These are phyloP conservation scores for Dallia pectoralis DNA, from an alignment of 2,797 vertebrate species.

Conservation along the genomic window DNA sequence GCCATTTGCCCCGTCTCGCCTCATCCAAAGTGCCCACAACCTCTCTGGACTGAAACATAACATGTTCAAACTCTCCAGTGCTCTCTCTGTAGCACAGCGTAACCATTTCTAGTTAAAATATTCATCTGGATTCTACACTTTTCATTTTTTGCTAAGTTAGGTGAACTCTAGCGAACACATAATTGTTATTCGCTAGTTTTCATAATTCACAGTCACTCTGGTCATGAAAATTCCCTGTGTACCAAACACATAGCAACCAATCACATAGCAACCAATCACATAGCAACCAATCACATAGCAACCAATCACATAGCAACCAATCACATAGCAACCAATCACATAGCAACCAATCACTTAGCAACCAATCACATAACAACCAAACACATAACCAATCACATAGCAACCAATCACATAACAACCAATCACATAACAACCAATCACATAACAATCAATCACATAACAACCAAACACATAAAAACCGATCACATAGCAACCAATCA, in stretches of 20 bases:
- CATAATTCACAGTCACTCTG: constrained; percentile 36
- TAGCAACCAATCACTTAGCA: too few species aligned
- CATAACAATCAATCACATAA: too few species aligned
- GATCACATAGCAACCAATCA: too few species aligned
- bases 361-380: constrained; percentile 2
- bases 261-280: too few species aligned
- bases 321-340: too few species aligned
- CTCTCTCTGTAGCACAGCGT: constrained; percentile 55
- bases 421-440: too few species aligned
- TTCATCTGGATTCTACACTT: constrained; percentile 68
- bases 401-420: too few species aligned
- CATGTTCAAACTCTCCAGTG: constrained; percentile 68
- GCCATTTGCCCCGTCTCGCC: constrained; percentile 66
- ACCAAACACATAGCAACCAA: neutral
- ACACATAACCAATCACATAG: too few species aligned
- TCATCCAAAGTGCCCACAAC: constrained; percentile 68
- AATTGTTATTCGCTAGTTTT: constrained; percentile 48
- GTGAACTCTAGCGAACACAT: constrained; percentile 48
- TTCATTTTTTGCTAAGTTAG: constrained; percentile 45
- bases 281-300: constrained; percentile 2
- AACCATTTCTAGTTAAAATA: constrained; percentile 72
- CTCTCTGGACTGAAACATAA: constrained; percentile 62
- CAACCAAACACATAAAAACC: too few species aligned
- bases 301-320: too few species aligned
- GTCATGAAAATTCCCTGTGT: too few species aligned